These are phyloP conservation scores for Cataglyphis livida DNA, from an alignment of 2,888 invertebrate species.

Conservation along the genomic window DNA sequence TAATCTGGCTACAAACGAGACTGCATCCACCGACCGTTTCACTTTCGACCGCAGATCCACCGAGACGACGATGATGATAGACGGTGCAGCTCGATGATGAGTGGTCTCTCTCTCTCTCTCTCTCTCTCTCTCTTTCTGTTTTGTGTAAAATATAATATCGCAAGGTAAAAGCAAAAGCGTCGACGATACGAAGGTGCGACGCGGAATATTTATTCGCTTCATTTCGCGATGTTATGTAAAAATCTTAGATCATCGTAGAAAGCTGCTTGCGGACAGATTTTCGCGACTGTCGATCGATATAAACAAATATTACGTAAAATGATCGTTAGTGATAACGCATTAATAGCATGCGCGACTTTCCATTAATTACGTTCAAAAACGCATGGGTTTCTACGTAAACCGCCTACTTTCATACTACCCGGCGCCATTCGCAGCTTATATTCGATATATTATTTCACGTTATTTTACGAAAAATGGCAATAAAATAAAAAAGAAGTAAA, in stretches of 20 bases:
- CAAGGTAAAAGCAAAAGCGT: not conserved
- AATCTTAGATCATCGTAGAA: conserved; percentile 54
- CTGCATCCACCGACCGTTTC: conserved; percentile 57
- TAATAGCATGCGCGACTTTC: conserved; percentile 30
- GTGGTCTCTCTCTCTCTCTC: not conserved
- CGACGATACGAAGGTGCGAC: not conserved
- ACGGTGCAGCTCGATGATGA: not conserved
- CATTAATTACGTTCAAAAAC: conserved; percentile 11
- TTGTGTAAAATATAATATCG: conserved; percentile 15
- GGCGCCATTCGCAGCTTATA: not conserved
- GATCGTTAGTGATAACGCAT: conserved; percentile 23
- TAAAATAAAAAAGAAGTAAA: not conserved
- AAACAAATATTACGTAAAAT: conserved; percentile 50
- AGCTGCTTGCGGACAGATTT: conserved; percentile 34
- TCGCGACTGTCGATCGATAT: conserved; percentile 34
- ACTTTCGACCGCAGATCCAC: conserved; percentile 60
- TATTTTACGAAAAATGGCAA: not conserved
- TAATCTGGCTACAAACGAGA: conserved; percentile 33
- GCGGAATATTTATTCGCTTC: conserved; percentile 40
- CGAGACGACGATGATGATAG: conserved; percentile 7
- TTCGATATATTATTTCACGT: not conserved
- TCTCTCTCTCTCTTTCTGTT: not conserved
- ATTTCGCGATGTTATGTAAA: conserved; percentile 50
- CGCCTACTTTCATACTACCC: not conserved
- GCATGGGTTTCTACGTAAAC: not conserved